Base-by-base conservation (phyloP, 1,140 invertebrate species). In the Neuroterus valhalla region DNA sequence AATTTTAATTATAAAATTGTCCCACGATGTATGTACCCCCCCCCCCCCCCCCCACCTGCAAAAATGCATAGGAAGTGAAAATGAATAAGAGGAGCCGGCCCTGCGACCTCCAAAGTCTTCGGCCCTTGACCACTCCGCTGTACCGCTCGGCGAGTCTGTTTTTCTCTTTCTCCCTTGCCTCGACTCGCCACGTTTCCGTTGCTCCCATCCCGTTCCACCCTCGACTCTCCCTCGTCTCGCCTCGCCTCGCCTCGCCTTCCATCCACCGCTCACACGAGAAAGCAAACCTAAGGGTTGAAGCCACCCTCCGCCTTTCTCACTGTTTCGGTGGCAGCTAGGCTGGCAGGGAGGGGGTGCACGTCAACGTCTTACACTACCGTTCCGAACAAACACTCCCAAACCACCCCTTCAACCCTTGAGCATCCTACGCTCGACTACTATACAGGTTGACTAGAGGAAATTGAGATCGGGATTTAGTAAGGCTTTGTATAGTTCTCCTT, bases 331-430 rank as follows among this genome's bases (percentile, higher is more conserved):
- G 77, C 81, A 86, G 85, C 80, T 74, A 80, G 83, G 78, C 81
- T 82, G 85, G 84, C 82, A 80, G 83, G 85, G 86, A 80, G 83
- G 85, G 86, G 84, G 84, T 88, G 85, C 86, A 88, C 88, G 88
- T 89, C 88, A 90, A 87, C 88, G 88, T 88, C 88, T 89, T 89
- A 87, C 85, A 81, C 87, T 88, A 89, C 89, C 87, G 86, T 86
- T 84, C 84, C 88, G 87, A 89, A 88, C 88, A 90, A 90, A 89
- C 86, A 88, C 84, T 86, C 86, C 76, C 70, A 68, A 77, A 74
- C 72, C 71, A 52, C 73, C 72, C 68, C 45, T 75, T 73, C 75
- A 76, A 78, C 81, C 72, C 73, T 77, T 76, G 74, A 75, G 71
- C 78, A 81, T 81, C 81, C 81, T 77, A 81, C 71, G 77, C 84